Evolutionary conservation across 2,888 invertebrate species (phyloP).

Genomic region (Lasioglossum marginatum): DNA sequence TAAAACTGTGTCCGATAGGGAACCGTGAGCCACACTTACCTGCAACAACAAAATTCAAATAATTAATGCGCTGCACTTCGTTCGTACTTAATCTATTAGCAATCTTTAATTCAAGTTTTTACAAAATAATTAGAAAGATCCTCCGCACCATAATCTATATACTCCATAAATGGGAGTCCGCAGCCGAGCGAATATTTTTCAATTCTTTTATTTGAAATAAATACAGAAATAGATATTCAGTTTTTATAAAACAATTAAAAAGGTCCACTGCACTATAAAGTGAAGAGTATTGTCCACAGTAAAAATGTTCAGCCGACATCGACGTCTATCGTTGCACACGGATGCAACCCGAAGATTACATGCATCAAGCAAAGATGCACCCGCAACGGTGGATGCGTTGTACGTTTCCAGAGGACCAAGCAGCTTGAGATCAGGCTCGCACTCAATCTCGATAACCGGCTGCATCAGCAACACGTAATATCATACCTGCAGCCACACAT

Average conservation of each 20-base stretch:
- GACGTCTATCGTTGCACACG: not conserved
- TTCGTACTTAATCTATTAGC: not conserved
- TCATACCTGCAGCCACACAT: slow-evolving; percentile 5
- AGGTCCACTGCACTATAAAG: too few species aligned
- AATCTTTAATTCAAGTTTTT: not conserved
- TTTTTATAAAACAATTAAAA: too few species aligned
- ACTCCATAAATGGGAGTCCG: too few species aligned
- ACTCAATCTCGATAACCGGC: slow-evolving; percentile 7
- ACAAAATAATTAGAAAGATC: too few species aligned
- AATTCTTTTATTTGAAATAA: too few species aligned
- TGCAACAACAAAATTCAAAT: slow-evolving; percentile 65
- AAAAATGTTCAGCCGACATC: not conserved
- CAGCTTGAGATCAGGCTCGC: not conserved
- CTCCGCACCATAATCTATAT: too few species aligned
- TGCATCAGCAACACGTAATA: slow-evolving; percentile 7
- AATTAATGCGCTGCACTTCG: slow-evolving; percentile 4
- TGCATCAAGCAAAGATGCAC: not conserved
- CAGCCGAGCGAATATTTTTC: too few species aligned
- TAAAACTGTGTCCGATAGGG: slow-evolving; percentile 28
- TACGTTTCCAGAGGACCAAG: not conserved
- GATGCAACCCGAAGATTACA: not conserved
- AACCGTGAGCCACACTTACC: slow-evolving; percentile 63
- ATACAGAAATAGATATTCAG: too few species aligned
- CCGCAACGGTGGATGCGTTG: not conserved
- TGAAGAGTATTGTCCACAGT: not conserved